Percentiles rank a stretch among this genome's conserved stretches.
Evolutionary conservation across 2,888 invertebrate species (phyloP).

Genomic region (Ormia ochracea): DNA sequence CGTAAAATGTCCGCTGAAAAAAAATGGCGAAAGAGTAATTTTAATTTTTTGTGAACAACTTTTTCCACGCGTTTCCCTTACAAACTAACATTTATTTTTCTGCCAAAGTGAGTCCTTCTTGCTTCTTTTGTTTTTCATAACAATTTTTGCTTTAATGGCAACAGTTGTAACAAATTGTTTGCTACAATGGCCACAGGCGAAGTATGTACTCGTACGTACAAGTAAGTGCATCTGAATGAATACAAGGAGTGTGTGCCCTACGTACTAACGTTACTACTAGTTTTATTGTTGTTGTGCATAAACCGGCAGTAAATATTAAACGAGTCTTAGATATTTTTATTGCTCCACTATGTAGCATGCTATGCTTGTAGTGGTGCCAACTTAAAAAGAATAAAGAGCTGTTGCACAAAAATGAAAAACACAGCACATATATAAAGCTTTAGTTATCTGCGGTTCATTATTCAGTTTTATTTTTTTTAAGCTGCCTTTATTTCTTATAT

Average conservation of each 20-base stretch:
- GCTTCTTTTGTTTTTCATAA: slow-evolving; percentile 27
- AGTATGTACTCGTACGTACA: too few relatives aligned
- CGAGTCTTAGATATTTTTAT: neutral
- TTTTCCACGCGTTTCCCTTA: slow-evolving; percentile 3
- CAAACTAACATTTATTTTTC: neutral
- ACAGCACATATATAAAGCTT: slow-evolving; percentile 1
- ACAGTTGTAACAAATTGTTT: slow-evolving; percentile 61
- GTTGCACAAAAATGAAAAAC: slow-evolving; percentile 6
- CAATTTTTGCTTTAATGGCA: slow-evolving; percentile 44
- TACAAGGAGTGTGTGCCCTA: slow-evolving; percentile 37
- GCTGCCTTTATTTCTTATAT: slow-evolving; percentile 23
- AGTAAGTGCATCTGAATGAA: slow-evolving; percentile 41
- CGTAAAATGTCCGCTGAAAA: slow-evolving; percentile 46
- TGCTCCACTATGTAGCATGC: neutral
- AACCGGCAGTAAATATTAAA: neutral
- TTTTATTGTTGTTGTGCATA: neutral
- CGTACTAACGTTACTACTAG: neutral
- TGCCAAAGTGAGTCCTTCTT: neutral
- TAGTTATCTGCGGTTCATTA: slow-evolving; percentile 61
- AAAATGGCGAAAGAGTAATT: slow-evolving; percentile 26
- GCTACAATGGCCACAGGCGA: slow-evolving; percentile 55
- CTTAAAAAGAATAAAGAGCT: slow-evolving; percentile 13
- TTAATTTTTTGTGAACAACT: neutral
- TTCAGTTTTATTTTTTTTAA: slow-evolving; percentile 50
- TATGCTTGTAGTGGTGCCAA: neutral